Conservation (phyloP, 2,797 vertebrate species). For the Leucoraja ocellata region DNA sequence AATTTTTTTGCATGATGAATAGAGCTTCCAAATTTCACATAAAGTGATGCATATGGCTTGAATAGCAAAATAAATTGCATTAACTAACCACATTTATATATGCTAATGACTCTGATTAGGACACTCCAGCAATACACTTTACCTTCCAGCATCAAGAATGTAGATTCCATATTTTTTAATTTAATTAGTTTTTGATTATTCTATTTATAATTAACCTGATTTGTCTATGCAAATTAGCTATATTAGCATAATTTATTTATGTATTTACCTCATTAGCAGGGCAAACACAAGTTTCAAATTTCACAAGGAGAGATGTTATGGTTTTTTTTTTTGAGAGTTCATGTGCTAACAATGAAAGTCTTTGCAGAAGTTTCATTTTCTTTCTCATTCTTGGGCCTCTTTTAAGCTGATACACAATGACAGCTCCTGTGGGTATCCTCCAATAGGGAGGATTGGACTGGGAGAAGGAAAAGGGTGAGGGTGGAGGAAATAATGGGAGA, state of each 20-base stretch:
- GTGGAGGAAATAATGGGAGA: no score
- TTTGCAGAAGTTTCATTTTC: neutral
- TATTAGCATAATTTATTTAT: slow-evolving; percentile 2
- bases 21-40: neutral
- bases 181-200: neutral
- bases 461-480: no score
- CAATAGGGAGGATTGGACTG: no score
- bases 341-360: neutral
- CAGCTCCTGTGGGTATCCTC: neutral
- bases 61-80: neutral
- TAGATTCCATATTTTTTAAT: neutral
- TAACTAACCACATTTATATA: neutral
- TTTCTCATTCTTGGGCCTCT: neutral
- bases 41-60: neutral
- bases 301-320: neutral
- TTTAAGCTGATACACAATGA: neutral
- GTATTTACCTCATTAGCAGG: neutral
- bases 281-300: neutral
- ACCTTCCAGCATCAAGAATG: neutral
- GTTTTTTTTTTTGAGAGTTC: neutral
- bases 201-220: neutral
- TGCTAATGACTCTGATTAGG: slow-evolving; percentile 8
- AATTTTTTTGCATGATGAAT: neutral
- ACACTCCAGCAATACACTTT: neutral
- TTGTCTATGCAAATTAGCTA: neutral